Base-by-base conservation (phyloP, 2,888 invertebrate species). In the Tiliacea aurago region DNA sequence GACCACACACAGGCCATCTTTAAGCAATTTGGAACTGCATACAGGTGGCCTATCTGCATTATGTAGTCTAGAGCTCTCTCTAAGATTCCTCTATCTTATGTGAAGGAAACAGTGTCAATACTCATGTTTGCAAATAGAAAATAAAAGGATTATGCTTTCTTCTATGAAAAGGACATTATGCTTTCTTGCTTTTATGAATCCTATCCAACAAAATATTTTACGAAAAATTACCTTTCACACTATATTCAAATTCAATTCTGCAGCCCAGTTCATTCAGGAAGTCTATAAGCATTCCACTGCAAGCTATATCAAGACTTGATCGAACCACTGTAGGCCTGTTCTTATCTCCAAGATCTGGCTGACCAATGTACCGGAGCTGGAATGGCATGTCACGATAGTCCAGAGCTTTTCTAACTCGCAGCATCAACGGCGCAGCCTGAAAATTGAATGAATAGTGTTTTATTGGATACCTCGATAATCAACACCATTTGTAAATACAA, bases 221-320 rank as follows among this genome's bases (percentile, higher is more conserved):
- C 0, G 0, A 13, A 58, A 55, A 23, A 58, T 28, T 89, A 92
- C 98, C 99, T 94, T 99, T 98, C 1, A 98, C 98, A 85, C 99
- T 98, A 91, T 98, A 99, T 94, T 99, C 99, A 96, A 99, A 99
- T 91, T 99, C 99, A 80, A 99, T 96, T 73, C 98, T 96, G 88
- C 98, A 98, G 0, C 99, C 99, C 83, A 99, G 96, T 95, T 99
- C 99, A 80, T 98, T 98, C 0, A 99, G 97, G 90, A 99, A 99
- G 84, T 99, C 99, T 0, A 98, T 97, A 15, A 99, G 97, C 90
- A 99, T 98, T 33, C 98, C 98, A 87, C 98, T 99, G 81, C 99
- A 99, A 0, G 98, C 98, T 84, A 99, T 98, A 91, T 99, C 99
- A 73, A 99, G 98, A 90, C 99, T 99, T 49, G 98, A 99, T 51